Base-by-base conservation (phyloP, 2,113 vertebrate species). In the Paracanthobrama guichenoti region DNA sequence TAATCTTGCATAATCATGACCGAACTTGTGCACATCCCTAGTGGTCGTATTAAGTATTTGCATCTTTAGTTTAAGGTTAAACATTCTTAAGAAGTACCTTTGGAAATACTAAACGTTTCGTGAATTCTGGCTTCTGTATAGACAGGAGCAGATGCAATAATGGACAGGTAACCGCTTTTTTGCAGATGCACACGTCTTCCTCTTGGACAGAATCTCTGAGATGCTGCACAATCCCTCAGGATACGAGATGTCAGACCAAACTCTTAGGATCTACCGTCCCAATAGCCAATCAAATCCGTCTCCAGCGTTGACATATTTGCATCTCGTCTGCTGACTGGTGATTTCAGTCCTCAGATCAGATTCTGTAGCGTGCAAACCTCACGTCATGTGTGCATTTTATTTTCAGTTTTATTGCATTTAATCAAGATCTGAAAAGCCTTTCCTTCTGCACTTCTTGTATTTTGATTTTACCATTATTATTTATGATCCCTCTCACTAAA, bases 321-420 rank as follows among this genome's bases (percentile, higher is more conserved):
- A 69, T n/a, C 39, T 71, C 10, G 4, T 44, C 6, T 71, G 35
- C 67, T 44, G 35, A 71, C 44, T 71, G 71, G 71, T 28, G 42
- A 46, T 74, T 46, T 20, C 39, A 0, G 5, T 22, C 72, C 80
- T 86, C 80, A 72, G 72, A 69, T 24, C 46, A 77, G 64, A 60
- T 71, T 26, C 67, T 64, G 73, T 44, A 77, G 50, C 48, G 85
- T 72, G 35, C 57, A 44, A 26, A 24, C 69, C 7, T 44, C 39
- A 9, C 4, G 5, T 24, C 31, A 48, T 44, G 9, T 55, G 26
- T 18, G n/a, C 24, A 44, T 42, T 48, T 46, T 20, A 16, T 4
- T 46, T 46, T 24, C n/a, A 24, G 5, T 16, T 74, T 74, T 53
- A 53, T 53, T 75, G 53, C 0, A 20, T 46, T 72, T 46, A 24